Evolutionary conservation across 2,113 vertebrate species (phyloP).

Genomic region (Gallinago undulata): DNA sequence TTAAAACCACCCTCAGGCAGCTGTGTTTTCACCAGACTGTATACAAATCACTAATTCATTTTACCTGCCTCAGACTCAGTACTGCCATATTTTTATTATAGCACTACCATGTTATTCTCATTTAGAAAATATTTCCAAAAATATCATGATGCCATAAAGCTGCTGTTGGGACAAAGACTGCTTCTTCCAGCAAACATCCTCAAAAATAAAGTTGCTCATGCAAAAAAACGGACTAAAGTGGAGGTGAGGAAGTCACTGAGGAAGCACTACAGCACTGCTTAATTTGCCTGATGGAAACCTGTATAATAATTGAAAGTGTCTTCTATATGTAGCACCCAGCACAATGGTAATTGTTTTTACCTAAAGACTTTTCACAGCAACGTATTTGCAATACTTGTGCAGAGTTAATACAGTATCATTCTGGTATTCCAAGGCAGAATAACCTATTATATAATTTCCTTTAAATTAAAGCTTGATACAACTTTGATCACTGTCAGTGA

Average conservation of each 20-base stretch:
- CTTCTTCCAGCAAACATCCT: background rate
- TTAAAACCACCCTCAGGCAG: background rate
- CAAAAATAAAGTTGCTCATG: background rate
- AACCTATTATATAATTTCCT: background rate
- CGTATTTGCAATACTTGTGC: rapidly evolving
- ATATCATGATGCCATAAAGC: background rate
- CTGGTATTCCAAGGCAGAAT: background rate
- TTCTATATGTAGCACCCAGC: background rate
- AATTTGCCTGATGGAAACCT: background rate
- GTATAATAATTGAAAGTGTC: background rate
- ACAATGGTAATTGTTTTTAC: background rate
- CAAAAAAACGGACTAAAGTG: background rate
- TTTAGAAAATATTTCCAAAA: background rate
- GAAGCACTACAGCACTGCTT: background rate
- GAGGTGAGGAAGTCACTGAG: background rate
- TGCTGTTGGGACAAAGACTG: background rate
- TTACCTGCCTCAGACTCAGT: background rate
- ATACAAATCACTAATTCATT: background rate
- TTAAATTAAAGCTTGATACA: background rate
- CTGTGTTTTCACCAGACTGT: background rate
- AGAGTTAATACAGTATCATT: background rate
- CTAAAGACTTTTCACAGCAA: background rate
- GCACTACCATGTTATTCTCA: background rate
- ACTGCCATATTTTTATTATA: background rate
- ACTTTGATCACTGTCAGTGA: background rate